Evolutionary conservation across 2,888 invertebrate genomes (phyloP).

Genomic region (Stenichneumon culpator): DNA sequence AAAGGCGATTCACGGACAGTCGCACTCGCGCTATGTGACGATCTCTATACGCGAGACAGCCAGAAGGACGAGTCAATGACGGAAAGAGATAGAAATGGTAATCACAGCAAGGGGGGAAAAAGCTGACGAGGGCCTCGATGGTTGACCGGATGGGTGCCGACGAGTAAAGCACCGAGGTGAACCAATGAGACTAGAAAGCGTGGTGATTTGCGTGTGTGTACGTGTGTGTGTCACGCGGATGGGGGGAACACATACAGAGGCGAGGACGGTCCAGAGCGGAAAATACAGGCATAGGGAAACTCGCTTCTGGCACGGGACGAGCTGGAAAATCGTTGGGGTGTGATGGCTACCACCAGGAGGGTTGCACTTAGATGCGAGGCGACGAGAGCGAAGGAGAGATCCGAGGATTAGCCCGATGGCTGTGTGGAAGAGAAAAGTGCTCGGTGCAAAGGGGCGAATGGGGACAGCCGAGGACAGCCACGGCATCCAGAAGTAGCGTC

Average conservation of each 20-base stretch:
- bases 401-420: conserved; percentile 21
- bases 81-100: conserved; percentile 36
- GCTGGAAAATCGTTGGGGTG: conserved; percentile 15
- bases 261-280: conserved; percentile 10
- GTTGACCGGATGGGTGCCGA: conserved; percentile 5
- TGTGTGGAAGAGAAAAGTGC: conserved; percentile 12
- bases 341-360: conserved; percentile 19
- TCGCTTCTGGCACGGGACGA: neutral
- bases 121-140: conserved; percentile 35
- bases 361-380: conserved; percentile 4
- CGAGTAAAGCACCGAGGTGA: conserved; percentile 19
- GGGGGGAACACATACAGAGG: neutral
- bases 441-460: conserved; percentile 2
- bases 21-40: conserved; percentile 15
- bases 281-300: neutral
- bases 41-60: conserved; percentile 7
- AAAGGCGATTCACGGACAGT: conserved; percentile 47
- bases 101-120: conserved; percentile 20
- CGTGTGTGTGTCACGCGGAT: neutral
- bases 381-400: conserved; percentile 15
- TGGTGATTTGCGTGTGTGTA: neutral
- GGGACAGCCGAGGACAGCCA: neutral
- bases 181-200: conserved; percentile 21
- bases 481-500: conserved; percentile 33
- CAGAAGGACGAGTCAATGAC: conserved; percentile 38